Evolutionary conservation across 2,113 vertebrate genomes (phyloP), one percentile per base, ranked within the genome.

Genomic region (Clarias batrachus): DNA sequence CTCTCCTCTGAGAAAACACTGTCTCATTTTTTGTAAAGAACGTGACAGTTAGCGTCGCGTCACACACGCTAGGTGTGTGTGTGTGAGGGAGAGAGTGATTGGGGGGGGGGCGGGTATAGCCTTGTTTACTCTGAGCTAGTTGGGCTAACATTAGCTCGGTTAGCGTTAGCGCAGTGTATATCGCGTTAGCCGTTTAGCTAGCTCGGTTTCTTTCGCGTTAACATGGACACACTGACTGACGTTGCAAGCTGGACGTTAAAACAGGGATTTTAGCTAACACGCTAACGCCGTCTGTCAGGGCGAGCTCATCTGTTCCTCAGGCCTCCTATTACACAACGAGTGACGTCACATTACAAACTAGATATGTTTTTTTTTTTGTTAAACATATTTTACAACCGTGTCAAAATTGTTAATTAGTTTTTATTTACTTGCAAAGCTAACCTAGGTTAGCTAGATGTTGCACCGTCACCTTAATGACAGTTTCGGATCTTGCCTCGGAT

Each of bases 141-240:
- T 19, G 1, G 12, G 27, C 27, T 80, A 37, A 25, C 11, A 37
- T 23, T 4, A 4, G 78, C 27, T 62, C 12, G 56, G 0, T 14
- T 60, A 60, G 23, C 19, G 57, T 14, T 57, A 37, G 27, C 56
- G 60, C 16, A 4, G 25, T 11, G 0, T 30, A 7, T 33, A 3
- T 59, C 16, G 5, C 17, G 77, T 79, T 30, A 2, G 19, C 21
- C 27, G 8, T 33, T 19, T 4, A 19, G 14, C 5, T 27, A 57
- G 0, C 7, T 27, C 9, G 12, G 1, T 2, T 19, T 56, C 1
- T 14, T 17, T 56, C 14, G 7, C 48, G 0, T n/a, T 2, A n/a
- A 6, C 23, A 12, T 7, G 7, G 0, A 11, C 21, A 16, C 4
- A 3, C 10, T 78, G 1, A 16, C 13, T 13, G 13, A 3, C 1